phyloP scores from a whole-genome alignment of 2,113 vertebrate species.

The Callithrix jacchus region DNA sequence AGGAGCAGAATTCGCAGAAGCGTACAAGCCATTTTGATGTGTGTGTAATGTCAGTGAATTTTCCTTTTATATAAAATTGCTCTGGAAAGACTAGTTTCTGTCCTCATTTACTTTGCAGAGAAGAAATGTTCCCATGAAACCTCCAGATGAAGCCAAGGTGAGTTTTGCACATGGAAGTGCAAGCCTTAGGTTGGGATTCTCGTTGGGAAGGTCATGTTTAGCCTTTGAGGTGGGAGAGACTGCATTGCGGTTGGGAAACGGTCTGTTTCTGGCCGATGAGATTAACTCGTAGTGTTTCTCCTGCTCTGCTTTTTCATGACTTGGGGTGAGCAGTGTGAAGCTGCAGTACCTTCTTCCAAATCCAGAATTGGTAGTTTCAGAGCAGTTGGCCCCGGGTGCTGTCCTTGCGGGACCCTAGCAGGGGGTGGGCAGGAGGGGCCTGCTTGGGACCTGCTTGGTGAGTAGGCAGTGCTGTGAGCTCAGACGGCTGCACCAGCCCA shows the following conservation, averaged over 20 bases:
- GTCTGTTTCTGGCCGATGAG: not conserved
- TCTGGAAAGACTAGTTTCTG: not conserved
- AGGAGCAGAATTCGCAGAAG: not conserved
- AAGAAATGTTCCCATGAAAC: conserved; percentile 89
- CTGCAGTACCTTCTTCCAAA: rapidly evolving
- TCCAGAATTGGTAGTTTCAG: not conserved
- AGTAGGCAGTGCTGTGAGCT: not conserved
- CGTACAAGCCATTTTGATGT: rapidly evolving
- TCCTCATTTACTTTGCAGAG: conserved; percentile 85
- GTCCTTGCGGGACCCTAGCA: not conserved
- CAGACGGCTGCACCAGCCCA: not conserved
- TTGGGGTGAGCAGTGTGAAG: too few relatives aligned
- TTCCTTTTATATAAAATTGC: not conserved
- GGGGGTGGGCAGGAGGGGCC: not conserved
- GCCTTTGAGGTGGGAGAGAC: not conserved
- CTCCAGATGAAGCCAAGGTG: conserved; percentile 90
- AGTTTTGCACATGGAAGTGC: conserved; percentile 3
- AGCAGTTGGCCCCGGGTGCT: rapidly evolving
- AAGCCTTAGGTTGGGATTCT: rapidly evolving
- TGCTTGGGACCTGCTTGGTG: not conserved
- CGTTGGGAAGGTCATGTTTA: rapidly evolving
- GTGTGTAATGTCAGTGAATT: rapidly evolving
- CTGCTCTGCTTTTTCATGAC: not conserved
- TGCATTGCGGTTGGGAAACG: not conserved
- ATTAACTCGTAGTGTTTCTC: too few relatives aligned